phyloP scores from a whole-genome alignment of 37 sponge, comb jelly and placozoan genomes.

The Spongia lamella region DNA sequence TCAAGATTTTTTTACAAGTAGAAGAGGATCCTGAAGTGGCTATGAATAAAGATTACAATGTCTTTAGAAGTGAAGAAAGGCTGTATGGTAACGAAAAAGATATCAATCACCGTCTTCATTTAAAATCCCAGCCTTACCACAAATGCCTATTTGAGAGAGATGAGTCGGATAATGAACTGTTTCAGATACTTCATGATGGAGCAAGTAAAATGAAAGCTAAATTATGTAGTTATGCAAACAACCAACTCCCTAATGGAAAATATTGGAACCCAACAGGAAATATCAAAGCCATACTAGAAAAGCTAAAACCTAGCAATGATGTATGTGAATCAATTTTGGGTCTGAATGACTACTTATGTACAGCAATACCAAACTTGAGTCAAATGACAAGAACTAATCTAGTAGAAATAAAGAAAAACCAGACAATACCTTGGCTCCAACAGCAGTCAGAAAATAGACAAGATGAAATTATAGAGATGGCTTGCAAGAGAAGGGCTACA shows the following conservation, averaged over 20 bases:
- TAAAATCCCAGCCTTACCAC: background rate
- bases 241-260: slow-evolving; percentile 47
- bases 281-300: background rate
- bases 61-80: slow-evolving; percentile 31
- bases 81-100: slow-evolving; percentile 41
- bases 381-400: slow-evolving; percentile 19
- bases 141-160: slow-evolving; percentile 1
- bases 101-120: slow-evolving; percentile 24
- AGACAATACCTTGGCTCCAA: slow-evolving; percentile 34
- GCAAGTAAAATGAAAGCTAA: slow-evolving; percentile 40
- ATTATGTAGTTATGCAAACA: slow-evolving; percentile 39
- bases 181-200: slow-evolving; percentile 13
- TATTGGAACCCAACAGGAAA: slow-evolving; percentile 38
- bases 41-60: slow-evolving; percentile 21
- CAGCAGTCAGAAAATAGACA: slow-evolving; percentile 2
- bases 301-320: slow-evolving; percentile 35
- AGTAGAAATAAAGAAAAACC: slow-evolving; percentile 37
- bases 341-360: slow-evolving; percentile 34
- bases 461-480: background rate
- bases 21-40: slow-evolving; percentile 23
- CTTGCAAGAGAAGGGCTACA: background rate
- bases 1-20: slow-evolving; percentile 27
- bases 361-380: slow-evolving; percentile 27
- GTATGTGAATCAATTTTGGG: slow-evolving; percentile 45
- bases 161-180: background rate